Percentiles rank a stretch among this genome's conserved stretches.
phyloP scores from a whole-genome alignment of 2,888 invertebrate genomes.

The Palloptera scutellata region DNA sequence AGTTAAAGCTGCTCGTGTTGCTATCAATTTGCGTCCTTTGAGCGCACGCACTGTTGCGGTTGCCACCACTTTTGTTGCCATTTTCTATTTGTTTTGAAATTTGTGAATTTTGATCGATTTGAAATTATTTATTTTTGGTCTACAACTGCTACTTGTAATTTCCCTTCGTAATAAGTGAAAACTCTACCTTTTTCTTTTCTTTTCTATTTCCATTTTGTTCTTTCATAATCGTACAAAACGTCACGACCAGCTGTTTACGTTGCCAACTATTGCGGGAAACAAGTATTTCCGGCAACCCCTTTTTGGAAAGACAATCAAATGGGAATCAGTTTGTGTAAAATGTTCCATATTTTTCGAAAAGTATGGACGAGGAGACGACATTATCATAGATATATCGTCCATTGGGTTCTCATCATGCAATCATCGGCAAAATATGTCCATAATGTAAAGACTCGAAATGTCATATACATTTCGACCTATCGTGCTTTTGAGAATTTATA shows the following conservation, averaged over 20 bases:
- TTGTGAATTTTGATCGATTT: slow-evolving; percentile 4
- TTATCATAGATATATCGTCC: too few species aligned
- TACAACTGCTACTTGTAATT: slow-evolving; percentile 16
- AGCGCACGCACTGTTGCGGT: slow-evolving; percentile 91
- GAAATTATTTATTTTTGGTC: slow-evolving; percentile 11
- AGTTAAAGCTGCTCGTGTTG: slow-evolving; percentile 85
- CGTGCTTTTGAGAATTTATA: too few species aligned
- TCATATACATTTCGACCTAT: too few species aligned
- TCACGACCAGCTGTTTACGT: slow-evolving; percentile 36
- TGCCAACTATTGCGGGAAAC: slow-evolving; percentile 2
- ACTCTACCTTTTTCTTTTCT: slow-evolving; percentile 18
- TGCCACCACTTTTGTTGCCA: slow-evolving; percentile 82
- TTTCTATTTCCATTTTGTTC: slow-evolving; percentile 14
- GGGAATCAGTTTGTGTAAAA: too few species aligned
- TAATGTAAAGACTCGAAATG: too few species aligned
- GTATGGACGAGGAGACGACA: too few species aligned
- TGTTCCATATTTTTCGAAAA: too few species aligned
- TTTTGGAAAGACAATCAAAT: too few species aligned
- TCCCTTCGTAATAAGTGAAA: slow-evolving; percentile 23
- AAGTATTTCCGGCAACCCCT: too few species aligned
- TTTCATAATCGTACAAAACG: slow-evolving; percentile 21
- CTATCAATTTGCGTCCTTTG: slow-evolving; percentile 77
- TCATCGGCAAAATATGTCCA: too few species aligned
- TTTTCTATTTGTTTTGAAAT: slow-evolving; percentile 55
- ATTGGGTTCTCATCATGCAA: too few species aligned